Conservation (phyloP, 2,113 vertebrate genomes). For the Antennarius striatus region DNA sequence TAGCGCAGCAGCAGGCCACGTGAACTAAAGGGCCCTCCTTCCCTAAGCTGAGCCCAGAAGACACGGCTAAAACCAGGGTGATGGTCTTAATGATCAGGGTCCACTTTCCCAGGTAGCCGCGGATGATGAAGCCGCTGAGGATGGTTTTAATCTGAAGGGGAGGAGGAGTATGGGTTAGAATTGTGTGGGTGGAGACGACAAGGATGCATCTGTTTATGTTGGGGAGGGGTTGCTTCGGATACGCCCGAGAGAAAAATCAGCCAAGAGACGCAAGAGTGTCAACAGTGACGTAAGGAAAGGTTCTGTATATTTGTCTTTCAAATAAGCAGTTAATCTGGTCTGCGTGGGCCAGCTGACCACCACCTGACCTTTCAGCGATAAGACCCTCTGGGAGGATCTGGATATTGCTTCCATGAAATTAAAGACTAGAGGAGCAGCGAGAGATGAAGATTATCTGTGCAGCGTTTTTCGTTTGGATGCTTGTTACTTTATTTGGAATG, state of each 20-base stretch:
- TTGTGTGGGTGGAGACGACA: neutral
- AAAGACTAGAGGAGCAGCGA: neutral
- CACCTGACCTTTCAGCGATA: slow-evolving; percentile 4
- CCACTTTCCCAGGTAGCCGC: slow-evolving; percentile 97
- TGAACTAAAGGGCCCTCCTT: slow-evolving; percentile 97
- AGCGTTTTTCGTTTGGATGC: slow-evolving; percentile 15
- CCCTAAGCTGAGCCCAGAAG: slow-evolving; percentile 95
- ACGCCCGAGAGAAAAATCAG: neutral
- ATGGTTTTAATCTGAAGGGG: slow-evolving; percentile 94
- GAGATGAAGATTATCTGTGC: neutral
- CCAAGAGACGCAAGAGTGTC: neutral
- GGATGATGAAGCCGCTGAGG: slow-evolving; percentile 97
- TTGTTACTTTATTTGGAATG: neutral
- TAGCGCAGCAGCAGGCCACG: slow-evolving; percentile 96
- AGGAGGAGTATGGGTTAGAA: neutral
- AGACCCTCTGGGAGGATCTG: neutral
- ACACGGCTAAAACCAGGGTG: slow-evolving; percentile 93
- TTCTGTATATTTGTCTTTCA: slow-evolving; percentile 7
- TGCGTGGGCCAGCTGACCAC: slow-evolving; percentile 5
- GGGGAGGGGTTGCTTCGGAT: neutral
- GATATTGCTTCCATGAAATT: slow-evolving; percentile 1
- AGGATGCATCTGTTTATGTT: neutral
- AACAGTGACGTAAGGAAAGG: neutral
- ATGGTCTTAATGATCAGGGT: slow-evolving; percentile 95
- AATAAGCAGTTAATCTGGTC: slow-evolving; percentile 6